Conservation (phyloP, 2,888 invertebrate species). For the Hesperia comma region DNA sequence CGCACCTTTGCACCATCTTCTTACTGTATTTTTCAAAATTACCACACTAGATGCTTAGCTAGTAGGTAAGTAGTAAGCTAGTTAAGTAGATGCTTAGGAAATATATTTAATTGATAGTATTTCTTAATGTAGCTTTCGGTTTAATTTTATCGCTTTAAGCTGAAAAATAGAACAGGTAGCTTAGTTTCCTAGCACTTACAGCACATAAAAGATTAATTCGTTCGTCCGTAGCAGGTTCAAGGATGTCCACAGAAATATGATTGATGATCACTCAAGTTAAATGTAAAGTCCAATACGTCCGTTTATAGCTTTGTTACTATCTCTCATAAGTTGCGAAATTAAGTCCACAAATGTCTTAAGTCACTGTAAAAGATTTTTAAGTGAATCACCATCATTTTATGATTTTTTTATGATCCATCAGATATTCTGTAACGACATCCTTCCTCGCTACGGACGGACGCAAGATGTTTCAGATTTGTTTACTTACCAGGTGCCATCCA, state of each 20-base stretch:
- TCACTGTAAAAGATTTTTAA: too few relatives aligned
- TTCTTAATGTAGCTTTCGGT: neutral
- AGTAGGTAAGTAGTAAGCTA: too few relatives aligned
- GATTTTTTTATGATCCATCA: neutral
- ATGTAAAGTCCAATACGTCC: too few relatives aligned
- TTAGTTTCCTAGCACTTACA: neutral
- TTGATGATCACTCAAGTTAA: neutral
- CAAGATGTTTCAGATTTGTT: constrained; percentile 60
- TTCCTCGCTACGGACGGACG: constrained; percentile 57
- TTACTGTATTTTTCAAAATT: neutral
- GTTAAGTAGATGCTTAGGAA: too few relatives aligned
- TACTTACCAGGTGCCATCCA: constrained; percentile 89
- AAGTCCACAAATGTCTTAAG: too few relatives aligned
- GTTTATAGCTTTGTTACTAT: too few relatives aligned
- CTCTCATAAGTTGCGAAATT: too few relatives aligned
- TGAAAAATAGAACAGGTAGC: too few relatives aligned
- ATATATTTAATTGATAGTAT: neutral
- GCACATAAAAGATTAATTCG: neutral
- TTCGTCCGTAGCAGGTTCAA: constrained; percentile 35
- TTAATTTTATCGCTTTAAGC: too few relatives aligned
- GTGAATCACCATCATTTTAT: too few relatives aligned
- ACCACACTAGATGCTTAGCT: neutral
- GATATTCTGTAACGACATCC: constrained; percentile 44
- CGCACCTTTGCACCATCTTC: constrained; percentile 57
- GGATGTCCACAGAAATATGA: constrained; percentile 23